Evolutionary conservation across 2,888 invertebrate species (phyloP), one percentile per base, ranked within the genome.

Genomic region (Petrophora chlorosata): DNA sequence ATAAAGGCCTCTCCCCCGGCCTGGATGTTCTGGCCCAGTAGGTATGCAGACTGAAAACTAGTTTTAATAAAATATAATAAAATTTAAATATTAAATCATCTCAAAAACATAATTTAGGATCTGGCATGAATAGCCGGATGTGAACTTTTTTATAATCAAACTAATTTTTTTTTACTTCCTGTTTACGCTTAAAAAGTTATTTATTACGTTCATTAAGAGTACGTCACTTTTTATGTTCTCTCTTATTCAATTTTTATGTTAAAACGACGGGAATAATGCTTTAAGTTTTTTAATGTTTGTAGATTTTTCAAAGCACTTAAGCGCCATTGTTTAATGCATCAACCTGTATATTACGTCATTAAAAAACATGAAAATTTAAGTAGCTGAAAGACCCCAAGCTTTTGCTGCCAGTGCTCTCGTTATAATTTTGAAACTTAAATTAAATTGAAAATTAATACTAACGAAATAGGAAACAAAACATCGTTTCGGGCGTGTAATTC

Each of bases 131-230:
- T 8, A 14, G 42, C 42, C 58, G 57, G 61, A 59, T 49, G 47
- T 30, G 35, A 49, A 32, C 15, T 46, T 52, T 50, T 49, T 51
- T 44, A 47, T 46, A 58, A 53, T 53, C 39, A 34, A 53, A 51
- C 32, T 44, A 33, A 48, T 40, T 53, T 52, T 38, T n/a, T 41
- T 32, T 35, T 13, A 36, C 49, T 60, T 64, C 63, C 62, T 64
- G 63, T 64, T 64, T 60, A 61, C 56, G 46, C 34, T 46, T 53
- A 51, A 59, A 55, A 56, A 49, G 42, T 56, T 51, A 64, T 64
- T 60, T 64, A 60, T 60, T 50, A 36, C 22, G 30, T 57, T 58
- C 51, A 57, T 60, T 61, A 57, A 54, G 53, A 53, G 36, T 51
- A 28, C 10, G 43, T 41, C 32, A 29, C 47, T 36, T 52, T 57